A percentile compares a stretch with the other conserved stretches of the same genome.
phyloP scores from a whole-genome alignment of 64 coral and sea anemone genomes.

The Actinia tenebrosa region DNA sequence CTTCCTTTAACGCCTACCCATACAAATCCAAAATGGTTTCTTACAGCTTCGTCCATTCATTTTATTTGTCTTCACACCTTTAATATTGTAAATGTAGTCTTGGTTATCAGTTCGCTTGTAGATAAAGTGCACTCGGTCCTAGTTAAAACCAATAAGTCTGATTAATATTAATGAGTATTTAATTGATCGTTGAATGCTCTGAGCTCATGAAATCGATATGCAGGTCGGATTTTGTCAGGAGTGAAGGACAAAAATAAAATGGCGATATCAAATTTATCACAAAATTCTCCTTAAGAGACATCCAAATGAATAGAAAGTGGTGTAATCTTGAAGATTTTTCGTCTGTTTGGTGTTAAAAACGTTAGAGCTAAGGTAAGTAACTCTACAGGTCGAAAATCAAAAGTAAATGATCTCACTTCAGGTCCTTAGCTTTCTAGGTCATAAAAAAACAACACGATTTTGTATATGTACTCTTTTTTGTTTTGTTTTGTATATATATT shows the following conservation, averaged over 20 bases:
- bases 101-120: not conserved
- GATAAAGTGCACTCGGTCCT: not conserved
- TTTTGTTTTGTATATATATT: too few species aligned
- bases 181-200: not conserved
- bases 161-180: not conserved
- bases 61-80: too few species aligned
- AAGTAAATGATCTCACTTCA: too few species aligned
- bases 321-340: not conserved
- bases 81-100: too few species aligned
- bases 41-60: too few species aligned
- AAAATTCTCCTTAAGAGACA: not conserved
- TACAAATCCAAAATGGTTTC: too few species aligned
- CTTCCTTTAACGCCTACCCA: too few species aligned
- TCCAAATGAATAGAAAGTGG: not conserved
- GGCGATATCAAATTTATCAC: not conserved
- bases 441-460: too few species aligned
- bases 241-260: conserved; percentile 4
- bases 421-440: too few species aligned
- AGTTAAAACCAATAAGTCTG: not conserved
- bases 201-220: conserved; percentile 17
- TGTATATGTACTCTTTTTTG: too few species aligned
- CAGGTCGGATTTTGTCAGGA: not conserved
- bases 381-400: not conserved
- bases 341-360: not conserved
- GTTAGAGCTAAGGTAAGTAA: not conserved